Conservation (phyloP, 2,113 vertebrate genomes). For the Xiphophorus couchianus region DNA sequence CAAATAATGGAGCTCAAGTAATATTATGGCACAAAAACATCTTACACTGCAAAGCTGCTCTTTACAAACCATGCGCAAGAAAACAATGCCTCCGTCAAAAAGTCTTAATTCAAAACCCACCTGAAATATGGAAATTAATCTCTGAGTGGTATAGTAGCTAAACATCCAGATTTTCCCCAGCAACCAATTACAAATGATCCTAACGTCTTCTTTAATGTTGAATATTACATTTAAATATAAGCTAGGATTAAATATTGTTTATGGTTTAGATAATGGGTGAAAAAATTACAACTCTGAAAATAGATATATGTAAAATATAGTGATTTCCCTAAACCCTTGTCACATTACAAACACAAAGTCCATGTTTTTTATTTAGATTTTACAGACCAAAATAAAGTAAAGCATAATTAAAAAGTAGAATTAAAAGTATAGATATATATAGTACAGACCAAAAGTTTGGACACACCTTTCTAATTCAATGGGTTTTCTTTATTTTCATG, state of each 20-base stretch:
- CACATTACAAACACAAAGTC: neutral
- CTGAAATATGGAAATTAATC: neutral
- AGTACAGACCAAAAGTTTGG: too few species aligned
- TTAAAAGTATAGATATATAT: too few species aligned
- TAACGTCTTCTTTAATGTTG: neutral
- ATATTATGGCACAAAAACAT: constrained; percentile 20
- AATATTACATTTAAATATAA: neutral
- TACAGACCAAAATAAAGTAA: neutral
- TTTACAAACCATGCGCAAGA: constrained; percentile 31
- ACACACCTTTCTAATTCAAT: too few species aligned
- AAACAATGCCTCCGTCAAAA: constrained; percentile 5
- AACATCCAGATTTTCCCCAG: neutral
- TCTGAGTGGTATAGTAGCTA: neutral
- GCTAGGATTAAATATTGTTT: neutral
- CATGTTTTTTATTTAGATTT: neutral
- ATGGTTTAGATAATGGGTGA: constrained; percentile 23
- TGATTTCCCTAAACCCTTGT: too few species aligned
- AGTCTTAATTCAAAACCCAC: neutral
- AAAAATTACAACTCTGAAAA: neutral
- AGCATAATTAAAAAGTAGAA: too few species aligned
- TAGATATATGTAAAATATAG: too few species aligned
- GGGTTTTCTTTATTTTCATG: too few species aligned
- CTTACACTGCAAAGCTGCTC: constrained; percentile 14
- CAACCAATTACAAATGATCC: neutral
- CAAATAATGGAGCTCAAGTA: constrained; percentile 23